Evolutionary conservation across 2,113 vertebrate species (phyloP), one percentile per base, ranked within the genome.

Genomic region (Ammodytes dubius): DNA sequence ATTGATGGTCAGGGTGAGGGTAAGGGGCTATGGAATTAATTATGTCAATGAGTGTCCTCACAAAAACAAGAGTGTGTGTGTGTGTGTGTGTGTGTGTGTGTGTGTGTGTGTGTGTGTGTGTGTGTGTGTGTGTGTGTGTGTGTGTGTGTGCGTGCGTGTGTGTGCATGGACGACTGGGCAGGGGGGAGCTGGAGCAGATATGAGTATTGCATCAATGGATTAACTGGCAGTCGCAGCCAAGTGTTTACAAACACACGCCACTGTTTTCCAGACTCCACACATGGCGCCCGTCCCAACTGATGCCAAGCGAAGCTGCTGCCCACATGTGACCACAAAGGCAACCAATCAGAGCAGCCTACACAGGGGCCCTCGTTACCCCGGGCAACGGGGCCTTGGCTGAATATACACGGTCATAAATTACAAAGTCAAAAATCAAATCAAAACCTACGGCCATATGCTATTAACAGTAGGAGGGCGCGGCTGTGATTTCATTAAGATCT

Each of bases 231-330:
- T 11, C 43, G 2, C 58, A 67, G 70, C 76, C 61, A 61, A 81
- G 61, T 78, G 80, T 85, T 84, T 87, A 83, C 80, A 82, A 89
- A 93, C 61, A 81, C 84, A 74, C 47, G 9, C 71, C 67, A 50
- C 68, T 64, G 50, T 74, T 64, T 45, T 70, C 52, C 66, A 79
- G 46, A 70, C n/a, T 68, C 37, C 4, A 67, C 85, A 87, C 87
- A 85, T 83, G 83, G 73, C 82, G 70, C 83, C 85, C 19, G 79
- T 43, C 81, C 69, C 89, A 87, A 75, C 81, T 83, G 84, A 74
- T 58, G 11, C 70, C 75, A 69, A 78, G 68, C 3, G 1, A 65
- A 17, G 1, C 50, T 27, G 27, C 27, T 27, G 27, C 27, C 27
- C 19, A 49, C 68, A 80, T 72, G 89, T 70, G 85, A 87, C 79